Percentiles rank a stretch among this genome's conserved stretches.
Evolutionary conservation across 2,888 invertebrate species (phyloP).

Genomic region (Brachyptera risi): DNA sequence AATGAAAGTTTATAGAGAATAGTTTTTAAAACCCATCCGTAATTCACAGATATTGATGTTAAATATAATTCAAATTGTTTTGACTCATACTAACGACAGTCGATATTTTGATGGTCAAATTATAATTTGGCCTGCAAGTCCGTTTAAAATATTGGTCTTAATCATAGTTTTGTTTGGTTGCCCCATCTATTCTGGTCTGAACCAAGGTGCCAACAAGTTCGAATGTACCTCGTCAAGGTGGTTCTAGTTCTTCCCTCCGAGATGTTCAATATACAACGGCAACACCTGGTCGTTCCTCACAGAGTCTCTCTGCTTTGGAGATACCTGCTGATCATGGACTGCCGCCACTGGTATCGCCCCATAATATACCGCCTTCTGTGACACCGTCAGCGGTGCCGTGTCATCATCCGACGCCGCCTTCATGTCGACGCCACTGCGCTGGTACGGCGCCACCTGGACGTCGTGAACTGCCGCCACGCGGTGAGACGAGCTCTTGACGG

Average conservation of each 20-base stretch:
- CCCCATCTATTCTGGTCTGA: too few species aligned
- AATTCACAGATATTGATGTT: too few species aligned
- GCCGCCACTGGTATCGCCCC: constrained; percentile 41
- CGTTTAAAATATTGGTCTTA: too few species aligned
- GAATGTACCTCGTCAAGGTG: background rate
- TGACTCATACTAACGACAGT: too few species aligned
- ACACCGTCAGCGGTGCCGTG: constrained; percentile 27
- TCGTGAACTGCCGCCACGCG: constrained; percentile 43
- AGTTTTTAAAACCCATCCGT: too few species aligned
- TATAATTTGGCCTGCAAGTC: too few species aligned
- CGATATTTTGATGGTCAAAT: too few species aligned
- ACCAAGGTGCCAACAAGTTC: too few species aligned
- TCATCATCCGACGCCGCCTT: background rate
- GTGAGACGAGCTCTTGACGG: constrained; percentile 29
- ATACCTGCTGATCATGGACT: constrained; percentile 42
- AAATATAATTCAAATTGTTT: too few species aligned
- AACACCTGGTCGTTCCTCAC: constrained; percentile 31
- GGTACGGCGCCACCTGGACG: constrained; percentile 40
- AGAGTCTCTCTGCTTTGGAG: constrained; percentile 36
- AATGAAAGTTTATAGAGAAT: too few species aligned
- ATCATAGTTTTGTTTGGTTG: too few species aligned
- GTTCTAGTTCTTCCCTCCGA: constrained; percentile 4
- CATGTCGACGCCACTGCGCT: constrained; percentile 7
- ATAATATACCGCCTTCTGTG: constrained; percentile 32
- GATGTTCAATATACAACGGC: constrained; percentile 29